phyloP scores from a whole-genome alignment of 2,888 invertebrate species.

The Andrena hattorfiana region DNA sequence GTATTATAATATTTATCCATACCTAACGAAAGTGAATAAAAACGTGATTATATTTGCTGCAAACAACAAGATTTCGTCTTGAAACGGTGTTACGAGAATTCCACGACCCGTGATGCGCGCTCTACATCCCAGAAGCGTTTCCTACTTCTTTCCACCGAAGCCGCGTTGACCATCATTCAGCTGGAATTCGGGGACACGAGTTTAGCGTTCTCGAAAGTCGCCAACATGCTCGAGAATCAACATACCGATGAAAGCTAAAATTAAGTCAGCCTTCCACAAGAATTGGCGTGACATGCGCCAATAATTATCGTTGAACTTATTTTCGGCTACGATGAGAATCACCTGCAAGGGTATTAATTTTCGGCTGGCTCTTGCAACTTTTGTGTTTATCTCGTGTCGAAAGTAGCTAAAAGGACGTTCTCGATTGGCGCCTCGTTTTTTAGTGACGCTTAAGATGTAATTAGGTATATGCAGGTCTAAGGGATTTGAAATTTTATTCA shows the following conservation, averaged over 20 bases:
- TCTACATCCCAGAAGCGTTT: neutral
- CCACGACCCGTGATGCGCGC: neutral
- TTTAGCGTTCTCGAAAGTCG: neutral
- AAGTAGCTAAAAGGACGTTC: too few species aligned
- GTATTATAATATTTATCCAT: neutral
- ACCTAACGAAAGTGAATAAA: neutral
- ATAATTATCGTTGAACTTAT: slow-evolving; percentile 11
- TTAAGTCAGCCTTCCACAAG: slow-evolving; percentile 18
- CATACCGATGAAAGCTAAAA: slow-evolving; percentile 36
- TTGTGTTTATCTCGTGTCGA: neutral
- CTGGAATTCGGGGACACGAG: neutral
- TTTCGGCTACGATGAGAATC: neutral
- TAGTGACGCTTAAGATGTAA: too few species aligned
- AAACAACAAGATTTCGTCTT: neutral
- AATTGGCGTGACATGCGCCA: slow-evolving; percentile 12
- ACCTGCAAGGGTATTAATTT: neutral
- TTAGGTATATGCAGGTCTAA: too few species aligned
- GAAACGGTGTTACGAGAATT: neutral
- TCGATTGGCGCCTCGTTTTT: too few species aligned
- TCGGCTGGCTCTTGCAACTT: neutral
- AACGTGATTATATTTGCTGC: neutral
- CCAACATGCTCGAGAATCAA: slow-evolving; percentile 27
- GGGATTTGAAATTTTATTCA: too few species aligned
- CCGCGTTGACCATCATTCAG: neutral
- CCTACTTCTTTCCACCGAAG: slow-evolving; percentile 4